phyloP scores from a whole-genome alignment of 1,140 invertebrate genomes.

The Drosophila nannoptera region DNA sequence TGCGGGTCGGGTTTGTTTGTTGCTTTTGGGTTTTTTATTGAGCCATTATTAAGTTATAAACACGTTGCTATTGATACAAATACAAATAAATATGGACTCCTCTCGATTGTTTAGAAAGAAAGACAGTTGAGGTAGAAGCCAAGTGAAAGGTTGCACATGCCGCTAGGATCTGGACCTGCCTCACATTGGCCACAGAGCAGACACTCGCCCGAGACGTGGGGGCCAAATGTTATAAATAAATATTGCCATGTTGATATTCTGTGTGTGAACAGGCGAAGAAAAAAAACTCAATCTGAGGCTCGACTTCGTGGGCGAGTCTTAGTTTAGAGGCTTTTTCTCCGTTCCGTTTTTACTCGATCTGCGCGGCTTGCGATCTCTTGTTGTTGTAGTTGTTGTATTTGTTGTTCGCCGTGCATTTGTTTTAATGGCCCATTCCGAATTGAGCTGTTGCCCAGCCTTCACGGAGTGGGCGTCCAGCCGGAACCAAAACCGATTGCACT shows the following conservation, averaged over 20 bases:
- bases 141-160: slow-evolving; percentile 64
- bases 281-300: slow-evolving; percentile 5
- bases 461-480: slow-evolving; percentile 48
- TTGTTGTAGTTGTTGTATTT: too few relatives aligned
- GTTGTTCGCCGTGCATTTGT: slow-evolving; percentile 55
- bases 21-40: slow-evolving; percentile 66
- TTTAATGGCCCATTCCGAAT: slow-evolving; percentile 76
- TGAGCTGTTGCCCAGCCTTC: slow-evolving; percentile 54
- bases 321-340: slow-evolving; percentile 13
- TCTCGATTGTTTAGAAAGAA: slow-evolving; percentile 43
- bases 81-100: slow-evolving; percentile 64
- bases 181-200: slow-evolving; percentile 39
- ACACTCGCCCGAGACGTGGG: slow-evolving; percentile 20
- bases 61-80: slow-evolving; percentile 75
- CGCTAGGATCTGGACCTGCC: slow-evolving; percentile 43
- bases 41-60: slow-evolving; percentile 77
- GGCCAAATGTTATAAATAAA: slow-evolving; percentile 67
- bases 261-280: slow-evolving; percentile 41
- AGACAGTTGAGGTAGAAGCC: slow-evolving; percentile 32
- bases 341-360: neutral
- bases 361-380: slow-evolving; percentile 36
- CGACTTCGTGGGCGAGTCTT: slow-evolving; percentile 42
- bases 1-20: slow-evolving; percentile 45
- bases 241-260: slow-evolving; percentile 72
- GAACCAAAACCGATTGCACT: slow-evolving; percentile 40